A percentile compares a stretch with the other conserved stretches of the same genome.
Conservation (phyloP, 2,797 vertebrate species). For the Hemibagrus guttatus region DNA sequence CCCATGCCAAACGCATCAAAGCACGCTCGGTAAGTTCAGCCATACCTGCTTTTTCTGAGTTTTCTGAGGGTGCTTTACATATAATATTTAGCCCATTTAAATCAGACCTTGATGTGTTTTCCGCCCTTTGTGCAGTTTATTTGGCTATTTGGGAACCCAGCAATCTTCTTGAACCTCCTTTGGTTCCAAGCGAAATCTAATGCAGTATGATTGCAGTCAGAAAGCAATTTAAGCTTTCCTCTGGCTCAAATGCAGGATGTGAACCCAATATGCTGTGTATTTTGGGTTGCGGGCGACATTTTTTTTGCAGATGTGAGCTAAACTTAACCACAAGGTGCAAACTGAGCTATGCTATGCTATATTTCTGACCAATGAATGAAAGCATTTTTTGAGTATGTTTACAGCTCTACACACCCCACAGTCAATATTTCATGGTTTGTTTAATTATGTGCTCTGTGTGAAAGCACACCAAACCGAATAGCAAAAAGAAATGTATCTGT, state of each 20-base stretch:
- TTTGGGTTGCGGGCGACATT: neutral
- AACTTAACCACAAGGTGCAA: neutral
- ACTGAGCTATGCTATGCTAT: neutral
- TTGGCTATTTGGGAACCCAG: neutral
- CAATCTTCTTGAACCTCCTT: neutral
- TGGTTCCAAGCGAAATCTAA: neutral
- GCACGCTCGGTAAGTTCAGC: conserved; percentile 76
- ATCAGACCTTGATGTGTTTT: neutral
- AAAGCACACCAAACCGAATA: neutral
- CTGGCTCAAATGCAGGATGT: neutral
- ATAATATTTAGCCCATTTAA: neutral
- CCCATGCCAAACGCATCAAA: conserved; percentile 84
- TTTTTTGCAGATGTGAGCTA: neutral
- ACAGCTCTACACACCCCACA: neutral
- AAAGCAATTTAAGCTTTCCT: neutral
- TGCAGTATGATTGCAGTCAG: neutral
- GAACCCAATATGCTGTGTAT: neutral
- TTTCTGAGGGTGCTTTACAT: neutral
- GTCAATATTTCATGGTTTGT: neutral
- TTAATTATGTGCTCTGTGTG: neutral
- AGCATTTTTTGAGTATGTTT: neutral
- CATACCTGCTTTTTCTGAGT: neutral
- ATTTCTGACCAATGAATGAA: neutral
- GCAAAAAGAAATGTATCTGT: neutral
- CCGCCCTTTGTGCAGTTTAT: neutral